phyloP scores from a whole-genome alignment of 2,797 vertebrate species.

The Poecilia gillii region DNA sequence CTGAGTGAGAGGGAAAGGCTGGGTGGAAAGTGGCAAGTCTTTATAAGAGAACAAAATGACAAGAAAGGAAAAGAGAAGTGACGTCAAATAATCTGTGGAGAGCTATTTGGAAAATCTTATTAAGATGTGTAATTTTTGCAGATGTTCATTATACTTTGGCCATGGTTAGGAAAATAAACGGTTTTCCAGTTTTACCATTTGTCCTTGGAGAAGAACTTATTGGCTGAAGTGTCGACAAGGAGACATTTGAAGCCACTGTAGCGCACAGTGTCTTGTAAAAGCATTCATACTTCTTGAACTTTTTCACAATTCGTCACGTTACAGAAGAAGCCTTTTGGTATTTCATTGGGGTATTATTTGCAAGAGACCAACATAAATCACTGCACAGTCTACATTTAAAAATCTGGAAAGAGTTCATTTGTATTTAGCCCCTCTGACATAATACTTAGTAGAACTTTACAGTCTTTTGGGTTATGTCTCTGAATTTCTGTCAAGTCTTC shows the following conservation, averaged over 20 bases:
- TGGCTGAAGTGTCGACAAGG: constrained; percentile 33
- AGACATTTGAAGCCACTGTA: constrained; percentile 46
- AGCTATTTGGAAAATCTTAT: constrained; percentile 63
- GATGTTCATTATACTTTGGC: constrained; percentile 73
- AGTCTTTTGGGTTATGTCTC: background rate
- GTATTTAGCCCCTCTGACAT: background rate
- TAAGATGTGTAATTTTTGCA: constrained; percentile 67
- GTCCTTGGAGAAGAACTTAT: constrained; percentile 61
- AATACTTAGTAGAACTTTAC: background rate
- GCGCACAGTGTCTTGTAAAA: background rate
- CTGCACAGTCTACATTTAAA: background rate
- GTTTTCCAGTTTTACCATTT: constrained; percentile 60
- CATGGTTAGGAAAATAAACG: constrained; percentile 65
- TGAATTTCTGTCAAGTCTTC: background rate
- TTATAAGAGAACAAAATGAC: constrained; percentile 25
- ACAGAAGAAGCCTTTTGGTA: background rate
- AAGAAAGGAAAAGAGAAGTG: constrained; percentile 20
- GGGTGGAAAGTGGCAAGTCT: constrained; percentile 25
- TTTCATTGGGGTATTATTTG: background rate
- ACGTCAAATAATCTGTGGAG: constrained; percentile 44
- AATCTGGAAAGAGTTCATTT: background rate
- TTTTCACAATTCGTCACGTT: background rate
- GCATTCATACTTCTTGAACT: background rate
- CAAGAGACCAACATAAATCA: background rate
- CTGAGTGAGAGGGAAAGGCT: constrained; percentile 45